Conservation (phyloP, 2,113 vertebrate species). For the Spermophilus dauricus region DNA sequence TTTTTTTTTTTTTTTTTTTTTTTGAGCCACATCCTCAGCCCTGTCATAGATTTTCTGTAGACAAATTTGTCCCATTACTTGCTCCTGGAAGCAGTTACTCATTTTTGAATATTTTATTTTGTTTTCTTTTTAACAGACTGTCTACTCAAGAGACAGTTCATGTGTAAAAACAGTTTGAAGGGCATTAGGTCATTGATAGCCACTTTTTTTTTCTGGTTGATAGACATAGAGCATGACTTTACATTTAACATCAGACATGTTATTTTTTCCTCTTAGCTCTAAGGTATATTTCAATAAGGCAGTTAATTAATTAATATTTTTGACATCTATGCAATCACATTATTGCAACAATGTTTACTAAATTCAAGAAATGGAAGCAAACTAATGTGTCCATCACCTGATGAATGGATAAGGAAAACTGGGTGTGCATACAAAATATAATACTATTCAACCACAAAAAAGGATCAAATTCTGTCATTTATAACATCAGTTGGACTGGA, state of each 20-base stretch:
- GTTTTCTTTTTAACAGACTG: neutral
- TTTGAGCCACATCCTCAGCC: too few relatives aligned
- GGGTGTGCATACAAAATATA: too few relatives aligned
- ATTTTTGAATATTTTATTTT: constrained; percentile 38
- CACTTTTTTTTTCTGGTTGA: neutral
- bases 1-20: neutral
- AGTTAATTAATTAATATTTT: neutral
- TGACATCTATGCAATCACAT: too few relatives aligned
- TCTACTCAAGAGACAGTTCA: neutral
- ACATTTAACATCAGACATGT: neutral
- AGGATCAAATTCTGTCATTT: too few relatives aligned
- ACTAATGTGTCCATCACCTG: too few relatives aligned
- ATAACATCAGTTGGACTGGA: too few relatives aligned
- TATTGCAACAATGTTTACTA: too few relatives aligned
- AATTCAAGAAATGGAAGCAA: too few relatives aligned
- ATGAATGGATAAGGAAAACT: too few relatives aligned
- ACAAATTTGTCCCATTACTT: neutral
- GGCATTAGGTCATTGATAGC: neutral
- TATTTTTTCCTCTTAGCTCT: neutral
- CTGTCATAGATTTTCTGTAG: neutral
- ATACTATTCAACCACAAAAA: too few relatives aligned
- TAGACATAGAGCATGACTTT: neutral
- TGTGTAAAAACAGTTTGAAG: neutral
- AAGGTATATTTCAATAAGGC: neutral
- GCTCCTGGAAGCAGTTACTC: neutral